Evolutionary conservation across 1,140 invertebrate genomes (phyloP).

Genomic region (Andricus grossulariae): DNA sequence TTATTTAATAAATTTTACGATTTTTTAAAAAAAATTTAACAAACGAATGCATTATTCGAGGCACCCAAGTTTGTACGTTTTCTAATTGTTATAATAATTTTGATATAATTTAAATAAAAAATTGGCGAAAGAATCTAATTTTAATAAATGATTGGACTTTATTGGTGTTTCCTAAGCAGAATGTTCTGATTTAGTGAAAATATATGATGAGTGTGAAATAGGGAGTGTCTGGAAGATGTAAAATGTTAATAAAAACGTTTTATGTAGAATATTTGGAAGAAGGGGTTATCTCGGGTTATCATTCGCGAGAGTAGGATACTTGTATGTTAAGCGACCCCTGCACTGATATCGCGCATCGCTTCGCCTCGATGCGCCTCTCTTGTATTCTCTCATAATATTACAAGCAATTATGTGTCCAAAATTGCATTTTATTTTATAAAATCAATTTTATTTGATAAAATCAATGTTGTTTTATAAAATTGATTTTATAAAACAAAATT

Average conservation of each 20-base stretch:
- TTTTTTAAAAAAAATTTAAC: too few relatives aligned
- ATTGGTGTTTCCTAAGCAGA: too few relatives aligned
- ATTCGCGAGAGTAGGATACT: conserved; percentile 48
- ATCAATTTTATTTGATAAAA: too few relatives aligned
- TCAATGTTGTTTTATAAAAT: too few relatives aligned
- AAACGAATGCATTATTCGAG: too few relatives aligned
- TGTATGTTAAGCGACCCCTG: conserved; percentile 66
- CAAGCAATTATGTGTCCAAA: neutral
- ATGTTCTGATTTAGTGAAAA: neutral
- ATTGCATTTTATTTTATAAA: neutral
- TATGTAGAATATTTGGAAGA: conserved; percentile 44
- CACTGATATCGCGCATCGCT: conserved; percentile 65
- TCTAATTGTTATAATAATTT: too few relatives aligned
- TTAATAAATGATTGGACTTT: too few relatives aligned
- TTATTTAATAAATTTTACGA: too few relatives aligned
- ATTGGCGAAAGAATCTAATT: too few relatives aligned
- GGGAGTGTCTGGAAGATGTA: conserved; percentile 35
- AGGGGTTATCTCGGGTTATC: conserved; percentile 56
- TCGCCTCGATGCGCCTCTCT: conserved; percentile 69
- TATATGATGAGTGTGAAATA: neutral
- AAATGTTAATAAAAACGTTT: conserved; percentile 46
- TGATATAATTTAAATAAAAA: too few relatives aligned
- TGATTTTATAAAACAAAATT: too few relatives aligned
- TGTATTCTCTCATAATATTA: conserved; percentile 50
- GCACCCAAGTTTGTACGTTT: too few relatives aligned